Base-by-base conservation (phyloP, 1,140 invertebrate species). In the Orchestia grillus region DNA sequence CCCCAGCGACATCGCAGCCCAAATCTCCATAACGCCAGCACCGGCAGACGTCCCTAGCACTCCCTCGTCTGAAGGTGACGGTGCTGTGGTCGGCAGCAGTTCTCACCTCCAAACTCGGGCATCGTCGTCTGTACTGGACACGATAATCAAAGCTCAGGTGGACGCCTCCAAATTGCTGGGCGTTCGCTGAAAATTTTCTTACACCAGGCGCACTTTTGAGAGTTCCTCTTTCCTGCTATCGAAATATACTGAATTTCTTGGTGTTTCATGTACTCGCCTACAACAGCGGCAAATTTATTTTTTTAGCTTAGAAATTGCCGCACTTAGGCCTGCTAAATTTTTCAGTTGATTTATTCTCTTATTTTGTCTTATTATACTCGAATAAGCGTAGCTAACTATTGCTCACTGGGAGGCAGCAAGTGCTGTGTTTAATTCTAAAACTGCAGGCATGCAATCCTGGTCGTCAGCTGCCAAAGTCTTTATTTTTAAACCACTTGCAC, bases 81-180 rank as follows among this genome's bases (percentile, higher is more conserved):
- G 15, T 77, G 28, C 62, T 23, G 62, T 19, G 28, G 62, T 1
- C 3, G 28, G 62, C 62, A 36, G 28, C 36, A 8, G 28, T 36
- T 15, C 62, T 36, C 62, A 77, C 28, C 98, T 77, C 98, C 98
- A 0, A 97, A 97, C 16, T 96, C 40, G 44, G 11, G 19, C 43
- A 44, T 44, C 43, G 11, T 45, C 44, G 44, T 94, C 92, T 0
- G 92, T 44, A 11, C 92, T 45, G 44, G 43, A 44, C 6, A 94
- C 43, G 8, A 91, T 91, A 42, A 91, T 94, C 44, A 40, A 96
- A 95, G 98, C 98, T 0, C 98, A 98, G 0, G 98, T 99, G 97
- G 98, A 99, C 97, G 99, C 98, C 4, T 99, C 99, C 0, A 99
- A 99, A 97, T 97, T 99, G 11, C 97, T 99, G 19, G 99, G 99